Evolutionary conservation across 1,140 invertebrate species (phyloP), one percentile per base, ranked within the genome.

Genomic region (Bilobella aurantiaca): DNA sequence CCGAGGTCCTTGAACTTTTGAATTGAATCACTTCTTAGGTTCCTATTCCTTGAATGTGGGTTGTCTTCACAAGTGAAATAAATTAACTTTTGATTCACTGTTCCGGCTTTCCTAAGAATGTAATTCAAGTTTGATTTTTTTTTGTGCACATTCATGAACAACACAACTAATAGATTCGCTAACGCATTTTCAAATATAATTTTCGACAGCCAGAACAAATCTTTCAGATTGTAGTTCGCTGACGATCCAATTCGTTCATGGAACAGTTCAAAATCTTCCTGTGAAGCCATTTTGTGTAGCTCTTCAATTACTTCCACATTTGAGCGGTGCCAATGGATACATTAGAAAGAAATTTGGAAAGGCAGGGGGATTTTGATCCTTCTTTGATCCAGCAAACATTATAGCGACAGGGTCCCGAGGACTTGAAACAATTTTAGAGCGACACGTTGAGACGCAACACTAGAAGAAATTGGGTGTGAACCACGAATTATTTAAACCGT

Each of bases 1-100:
- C 56, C 56, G 8, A 65, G 25, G 25, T 65, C 63, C 34, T 65
- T 58, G 27, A 65, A 65, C 34, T 65, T 65, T 28, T 59, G 1
- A 3, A 59, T 23, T 3, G 30, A 53, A 21, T 65, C 63, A 14
- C 42, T 47, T 23, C 57, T 34, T 3, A 65, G 2, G 31, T 46
- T 34, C 30, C 2, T 21, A 42, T 65, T 34, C 30, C n/a, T 23
- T 21, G 5, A 30, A 23, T 58, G 53, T 2, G 63, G 63, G 32
- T 42, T 65, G 28, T 65, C 63, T 2, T 65, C 34, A 28, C 23
- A 21, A 5, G 63, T 65, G 30, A 65, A 65, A 28, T 58, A 65
- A 31, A 65, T 59, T 27, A 65, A 49, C 31, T 65, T 65, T 27
- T 65, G 58, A 5, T 25, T 27, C 25, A 28, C 34, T 1, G n/a